phyloP scores from a whole-genome alignment of 1,140 invertebrate species.

The Lasioglossum albipes region DNA sequence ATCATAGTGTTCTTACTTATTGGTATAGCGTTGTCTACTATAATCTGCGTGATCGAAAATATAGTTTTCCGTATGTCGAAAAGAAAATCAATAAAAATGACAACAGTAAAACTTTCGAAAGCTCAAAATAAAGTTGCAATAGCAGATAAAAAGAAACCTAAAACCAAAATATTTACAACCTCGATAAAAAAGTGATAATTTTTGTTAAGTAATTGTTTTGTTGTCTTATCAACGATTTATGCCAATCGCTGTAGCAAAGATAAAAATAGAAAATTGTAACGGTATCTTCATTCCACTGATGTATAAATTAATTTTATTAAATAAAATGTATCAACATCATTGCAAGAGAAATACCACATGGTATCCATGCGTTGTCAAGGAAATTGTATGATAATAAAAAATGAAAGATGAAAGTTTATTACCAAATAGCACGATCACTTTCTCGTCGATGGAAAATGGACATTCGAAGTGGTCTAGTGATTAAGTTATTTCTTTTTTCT shows the following conservation, averaged over 20 bases:
- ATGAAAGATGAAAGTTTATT: slow-evolving; percentile 8
- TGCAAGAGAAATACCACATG: slow-evolving; percentile 24
- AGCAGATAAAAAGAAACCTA: not conserved
- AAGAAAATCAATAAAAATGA: not conserved
- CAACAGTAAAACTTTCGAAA: not conserved
- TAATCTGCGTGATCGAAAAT: slow-evolving; percentile 51
- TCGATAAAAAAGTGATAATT: not conserved
- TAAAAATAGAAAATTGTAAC: slow-evolving; percentile 15
- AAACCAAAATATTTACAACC: not conserved
- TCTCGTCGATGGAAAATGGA: slow-evolving; percentile 3
- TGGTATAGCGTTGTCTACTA: slow-evolving; percentile 44
- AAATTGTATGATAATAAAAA: slow-evolving; percentile 6
- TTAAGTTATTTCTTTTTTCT: slow-evolving; percentile 76
- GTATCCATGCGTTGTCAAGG: not conserved
- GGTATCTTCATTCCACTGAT: not conserved
- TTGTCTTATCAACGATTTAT: not conserved
- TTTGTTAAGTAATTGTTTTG: not conserved
- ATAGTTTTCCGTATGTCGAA: slow-evolving; percentile 11
- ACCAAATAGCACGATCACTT: slow-evolving; percentile 10
- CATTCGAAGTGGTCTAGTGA: not conserved
- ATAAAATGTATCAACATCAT: slow-evolving; percentile 31
- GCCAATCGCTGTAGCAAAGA: slow-evolving; percentile 16
- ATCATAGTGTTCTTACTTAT: slow-evolving; percentile 50
- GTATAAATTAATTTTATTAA: slow-evolving; percentile 48
- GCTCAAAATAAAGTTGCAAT: not conserved